These are phyloP conservation scores for Cyphomyrus discorhynchus DNA, from an alignment of 2,113 vertebrate genomes.

Conservation along the genomic window DNA sequence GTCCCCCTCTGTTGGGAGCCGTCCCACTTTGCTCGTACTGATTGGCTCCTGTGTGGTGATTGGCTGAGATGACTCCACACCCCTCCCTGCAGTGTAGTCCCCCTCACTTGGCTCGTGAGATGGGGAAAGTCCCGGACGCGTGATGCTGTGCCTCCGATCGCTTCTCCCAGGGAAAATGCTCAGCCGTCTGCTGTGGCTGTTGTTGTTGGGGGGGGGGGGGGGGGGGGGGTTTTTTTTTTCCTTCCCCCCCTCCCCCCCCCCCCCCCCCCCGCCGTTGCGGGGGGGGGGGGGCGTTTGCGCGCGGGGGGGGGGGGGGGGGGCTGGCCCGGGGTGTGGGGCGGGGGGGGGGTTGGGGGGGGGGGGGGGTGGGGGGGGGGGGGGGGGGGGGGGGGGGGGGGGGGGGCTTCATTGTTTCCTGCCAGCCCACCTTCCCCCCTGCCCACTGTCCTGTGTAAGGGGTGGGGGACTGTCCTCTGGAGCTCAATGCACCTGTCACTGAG, in stretches of 20 bases:
- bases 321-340: too few species aligned
- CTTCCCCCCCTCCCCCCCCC: too few species aligned
- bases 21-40: background rate
- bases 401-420: constrained; percentile 19
- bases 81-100: background rate
- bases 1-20: background rate
- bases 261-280: too few species aligned
- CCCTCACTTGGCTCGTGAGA: background rate
- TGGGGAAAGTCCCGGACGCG: background rate
- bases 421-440: constrained; percentile 5
- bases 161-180: constrained; percentile 55
- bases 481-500: constrained; percentile 53
- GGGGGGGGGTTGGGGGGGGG: too few species aligned
- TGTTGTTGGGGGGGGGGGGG: constrained; percentile 52
- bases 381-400: background rate
- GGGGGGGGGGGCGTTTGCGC: too few species aligned
- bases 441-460: constrained; percentile 16
- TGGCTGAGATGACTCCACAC: background rate
- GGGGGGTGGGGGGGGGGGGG: constrained; percentile 48
- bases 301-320: too few species aligned
- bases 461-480: background rate
- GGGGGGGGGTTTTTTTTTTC: too few species aligned
- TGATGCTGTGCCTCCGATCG: constrained; percentile 31
- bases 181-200: constrained; percentile 58
- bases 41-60: background rate